A percentile compares a stretch with the other conserved stretches of the same genome.
Conservation (phyloP, 2,888 invertebrate species). For the Myopa tessellatipennis region DNA sequence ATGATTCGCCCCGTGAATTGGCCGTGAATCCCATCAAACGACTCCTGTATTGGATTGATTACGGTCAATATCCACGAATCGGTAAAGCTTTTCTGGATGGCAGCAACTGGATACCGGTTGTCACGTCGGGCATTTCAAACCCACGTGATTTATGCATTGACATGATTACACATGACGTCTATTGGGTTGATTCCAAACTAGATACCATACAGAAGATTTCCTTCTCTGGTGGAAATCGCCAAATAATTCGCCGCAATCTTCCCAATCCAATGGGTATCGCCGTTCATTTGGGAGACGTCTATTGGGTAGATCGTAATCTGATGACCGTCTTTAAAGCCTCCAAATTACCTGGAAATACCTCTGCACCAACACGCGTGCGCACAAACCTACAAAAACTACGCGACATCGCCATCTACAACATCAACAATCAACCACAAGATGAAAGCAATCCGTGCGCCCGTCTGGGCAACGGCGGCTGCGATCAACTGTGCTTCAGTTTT, state of each 20-base stretch:
- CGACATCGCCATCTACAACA: slow-evolving; percentile 92
- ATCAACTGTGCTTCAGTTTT: slow-evolving; percentile 95
- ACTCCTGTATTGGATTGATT: slow-evolving; percentile 96
- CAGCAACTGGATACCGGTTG: slow-evolving; percentile 84
- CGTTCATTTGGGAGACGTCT: slow-evolving; percentile 84
- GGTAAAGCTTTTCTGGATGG: slow-evolving; percentile 91
- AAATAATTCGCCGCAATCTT: slow-evolving; percentile 85
- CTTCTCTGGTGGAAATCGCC: slow-evolving; percentile 82
- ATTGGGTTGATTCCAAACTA: slow-evolving; percentile 95
- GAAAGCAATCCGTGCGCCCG: slow-evolving; percentile 84
- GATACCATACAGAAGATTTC: slow-evolving; percentile 96
- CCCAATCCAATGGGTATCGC: slow-evolving; percentile 96
- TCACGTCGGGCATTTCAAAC: slow-evolving; percentile 90
- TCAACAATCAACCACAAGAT: slow-evolving; percentile 86
- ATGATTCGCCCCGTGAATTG: slow-evolving; percentile 93
- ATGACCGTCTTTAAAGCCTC: slow-evolving; percentile 85
- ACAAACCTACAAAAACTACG: slow-evolving; percentile 87
- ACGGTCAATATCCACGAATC: slow-evolving; percentile 94
- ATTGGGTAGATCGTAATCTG: slow-evolving; percentile 95
- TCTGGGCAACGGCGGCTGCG: slow-evolving; percentile 85
- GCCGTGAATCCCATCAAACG: slow-evolving; percentile 96
- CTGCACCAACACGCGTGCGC: slow-evolving; percentile 78
- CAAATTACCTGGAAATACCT: slow-evolving; percentile 79
- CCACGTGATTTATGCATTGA: slow-evolving; percentile 93
- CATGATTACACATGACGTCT: slow-evolving; percentile 92